Evolutionary conservation across 2,113 vertebrate genomes (phyloP).

Genomic region (Indri indri): DNA sequence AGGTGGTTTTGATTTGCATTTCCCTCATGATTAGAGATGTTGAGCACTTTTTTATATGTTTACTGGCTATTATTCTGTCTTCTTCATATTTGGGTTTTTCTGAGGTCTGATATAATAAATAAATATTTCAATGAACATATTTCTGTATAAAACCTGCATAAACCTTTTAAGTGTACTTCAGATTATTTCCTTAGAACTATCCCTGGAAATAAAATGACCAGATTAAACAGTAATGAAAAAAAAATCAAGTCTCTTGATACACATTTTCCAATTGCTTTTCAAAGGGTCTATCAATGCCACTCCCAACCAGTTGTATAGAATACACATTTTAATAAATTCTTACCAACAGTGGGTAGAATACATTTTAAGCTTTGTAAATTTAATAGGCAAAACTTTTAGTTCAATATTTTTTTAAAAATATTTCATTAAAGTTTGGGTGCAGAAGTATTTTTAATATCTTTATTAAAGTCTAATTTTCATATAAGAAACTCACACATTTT

Average conservation of each 20-base stretch:
- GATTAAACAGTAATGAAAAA: background rate
- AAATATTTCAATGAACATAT: background rate
- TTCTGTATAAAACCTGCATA: background rate
- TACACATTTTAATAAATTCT: background rate
- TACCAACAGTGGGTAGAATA: background rate
- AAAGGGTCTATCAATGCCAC: background rate
- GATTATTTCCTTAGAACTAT: background rate
- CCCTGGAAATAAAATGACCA: background rate
- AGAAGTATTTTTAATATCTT: background rate
- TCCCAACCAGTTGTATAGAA: background rate
- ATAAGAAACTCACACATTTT: background rate
- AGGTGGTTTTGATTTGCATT: no score
- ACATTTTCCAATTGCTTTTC: background rate
- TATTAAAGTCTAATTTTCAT: slow-evolving; percentile 26
- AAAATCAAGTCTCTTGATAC: background rate
- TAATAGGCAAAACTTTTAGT: background rate
- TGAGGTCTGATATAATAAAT: background rate
- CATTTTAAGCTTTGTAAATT: background rate
- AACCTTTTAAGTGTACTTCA: background rate
- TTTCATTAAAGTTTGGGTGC: background rate
- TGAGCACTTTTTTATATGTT: no score
- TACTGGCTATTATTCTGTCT: no score
- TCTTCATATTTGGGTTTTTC: background rate
- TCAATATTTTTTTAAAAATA: background rate
- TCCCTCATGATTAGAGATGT: no score